A percentile compares a stretch with the other conserved stretches of the same genome.
Conservation (phyloP, 2,797 vertebrate species). For the Xerus rutilus region DNA sequence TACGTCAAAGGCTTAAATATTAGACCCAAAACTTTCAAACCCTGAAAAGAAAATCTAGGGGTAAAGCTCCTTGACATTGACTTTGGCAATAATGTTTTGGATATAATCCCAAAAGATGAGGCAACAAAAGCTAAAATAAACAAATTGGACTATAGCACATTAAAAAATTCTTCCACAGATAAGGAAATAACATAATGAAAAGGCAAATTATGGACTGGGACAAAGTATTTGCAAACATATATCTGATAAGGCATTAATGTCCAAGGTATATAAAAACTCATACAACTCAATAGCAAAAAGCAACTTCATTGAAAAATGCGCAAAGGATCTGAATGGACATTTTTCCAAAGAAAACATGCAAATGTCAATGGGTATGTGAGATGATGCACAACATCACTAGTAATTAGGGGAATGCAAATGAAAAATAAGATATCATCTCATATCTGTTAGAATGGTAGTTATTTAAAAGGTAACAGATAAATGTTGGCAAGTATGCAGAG, state of each 20-base stretch:
- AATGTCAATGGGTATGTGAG: too few relatives aligned
- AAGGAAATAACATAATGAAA: background rate
- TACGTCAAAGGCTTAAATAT: background rate
- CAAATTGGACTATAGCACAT: background rate
- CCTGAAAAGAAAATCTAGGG: background rate
- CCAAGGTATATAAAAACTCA: too few relatives aligned
- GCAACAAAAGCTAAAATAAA: background rate
- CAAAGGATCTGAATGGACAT: too few relatives aligned
- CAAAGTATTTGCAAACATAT: too few relatives aligned
- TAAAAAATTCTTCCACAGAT: background rate
- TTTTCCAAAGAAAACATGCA: too few relatives aligned
- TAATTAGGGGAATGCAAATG: too few relatives aligned
- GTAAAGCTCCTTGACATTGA: background rate
- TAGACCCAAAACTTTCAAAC: background rate
- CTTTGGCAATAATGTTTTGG: background rate
- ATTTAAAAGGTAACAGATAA: background rate
- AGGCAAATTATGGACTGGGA: too few relatives aligned
- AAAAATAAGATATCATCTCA: background rate
- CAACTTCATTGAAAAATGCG: too few relatives aligned
- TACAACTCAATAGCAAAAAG: too few relatives aligned
- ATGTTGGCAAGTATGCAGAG: background rate
- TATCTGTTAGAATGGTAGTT: background rate
- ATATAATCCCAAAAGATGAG: background rate
- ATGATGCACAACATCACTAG: too few relatives aligned
- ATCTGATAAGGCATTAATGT: too few relatives aligned